Conservation (phyloP, 2,888 invertebrate genomes). For the Dexiosoma caninum region DNA sequence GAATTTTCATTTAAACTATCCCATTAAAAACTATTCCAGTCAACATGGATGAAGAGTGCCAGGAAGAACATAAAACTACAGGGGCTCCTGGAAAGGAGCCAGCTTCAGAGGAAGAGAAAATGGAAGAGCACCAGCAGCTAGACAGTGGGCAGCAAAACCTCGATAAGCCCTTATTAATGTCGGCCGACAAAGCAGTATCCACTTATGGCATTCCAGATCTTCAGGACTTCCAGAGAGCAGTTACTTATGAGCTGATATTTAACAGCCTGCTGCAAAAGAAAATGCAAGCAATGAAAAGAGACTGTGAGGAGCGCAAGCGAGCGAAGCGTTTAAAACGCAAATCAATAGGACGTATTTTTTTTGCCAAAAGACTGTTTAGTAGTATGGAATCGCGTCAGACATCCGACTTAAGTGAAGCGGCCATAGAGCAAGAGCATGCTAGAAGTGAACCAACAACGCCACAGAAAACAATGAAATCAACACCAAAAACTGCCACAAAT, state of each 20-base stretch:
- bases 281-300: slow-evolving; percentile 77
- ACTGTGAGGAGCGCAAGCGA: slow-evolving; percentile 76
- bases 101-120: background rate
- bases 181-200: slow-evolving; percentile 77
- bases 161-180: slow-evolving; percentile 1
- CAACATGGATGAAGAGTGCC: slow-evolving; percentile 50
- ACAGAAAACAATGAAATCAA: slow-evolving; percentile 35
- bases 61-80: background rate
- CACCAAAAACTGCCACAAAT: slow-evolving; percentile 34
- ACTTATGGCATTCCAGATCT: slow-evolving; percentile 74
- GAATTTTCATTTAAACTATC: background rate
- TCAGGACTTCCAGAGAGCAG: slow-evolving; percentile 75
- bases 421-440: slow-evolving; percentile 34
- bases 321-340: slow-evolving; percentile 75
- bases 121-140: background rate
- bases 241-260: slow-evolving; percentile 78
- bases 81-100: background rate
- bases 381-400: slow-evolving; percentile 58
- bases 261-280: slow-evolving; percentile 77
- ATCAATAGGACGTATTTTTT: slow-evolving; percentile 74
- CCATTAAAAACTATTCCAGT: background rate
- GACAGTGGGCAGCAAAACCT: background rate
- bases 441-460: slow-evolving; percentile 44
- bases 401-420: slow-evolving; percentile 43
- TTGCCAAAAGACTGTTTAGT: slow-evolving; percentile 73